phyloP scores from a whole-genome alignment of 2,888 invertebrate species.

The Cenopis cana region DNA sequence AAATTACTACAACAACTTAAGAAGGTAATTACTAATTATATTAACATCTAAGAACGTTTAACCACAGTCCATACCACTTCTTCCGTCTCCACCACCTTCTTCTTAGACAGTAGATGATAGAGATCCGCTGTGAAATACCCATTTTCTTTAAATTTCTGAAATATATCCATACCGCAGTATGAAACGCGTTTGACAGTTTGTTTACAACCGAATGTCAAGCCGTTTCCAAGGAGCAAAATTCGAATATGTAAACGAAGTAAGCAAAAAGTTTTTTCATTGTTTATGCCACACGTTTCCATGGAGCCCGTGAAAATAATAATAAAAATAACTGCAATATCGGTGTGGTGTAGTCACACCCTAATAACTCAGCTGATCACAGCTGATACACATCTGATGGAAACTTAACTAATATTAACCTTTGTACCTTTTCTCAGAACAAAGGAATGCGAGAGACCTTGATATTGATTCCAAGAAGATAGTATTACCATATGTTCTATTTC shows the following conservation, averaged over 20 bases:
- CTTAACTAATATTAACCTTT: too few species aligned
- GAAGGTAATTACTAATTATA: background rate
- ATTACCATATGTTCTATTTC: too few species aligned
- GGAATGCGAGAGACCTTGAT: too few species aligned
- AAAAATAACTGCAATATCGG: background rate
- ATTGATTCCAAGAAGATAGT: too few species aligned
- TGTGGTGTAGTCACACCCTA: too few species aligned
- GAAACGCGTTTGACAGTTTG: conserved; percentile 50
- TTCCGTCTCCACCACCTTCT: conserved; percentile 60
- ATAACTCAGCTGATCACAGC: too few species aligned
- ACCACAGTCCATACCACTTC: conserved; percentile 61
- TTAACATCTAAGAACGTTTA: background rate
- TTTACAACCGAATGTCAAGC: conserved; percentile 58
- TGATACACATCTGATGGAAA: too few species aligned
- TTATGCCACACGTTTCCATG: background rate
- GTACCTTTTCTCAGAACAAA: too few species aligned
- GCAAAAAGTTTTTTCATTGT: background rate
- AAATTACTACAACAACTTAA: too few species aligned
- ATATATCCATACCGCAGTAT: conserved; percentile 68
- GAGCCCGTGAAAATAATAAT: background rate
- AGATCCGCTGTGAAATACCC: conserved; percentile 76
- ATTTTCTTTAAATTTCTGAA: conserved; percentile 74
- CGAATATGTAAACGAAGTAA: conserved; percentile 4
- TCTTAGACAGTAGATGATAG: conserved; percentile 72
- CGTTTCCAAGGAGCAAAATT: conserved; percentile 35